Conservation (phyloP, 2,888 invertebrate species). For the Cephonodes hylas region DNA sequence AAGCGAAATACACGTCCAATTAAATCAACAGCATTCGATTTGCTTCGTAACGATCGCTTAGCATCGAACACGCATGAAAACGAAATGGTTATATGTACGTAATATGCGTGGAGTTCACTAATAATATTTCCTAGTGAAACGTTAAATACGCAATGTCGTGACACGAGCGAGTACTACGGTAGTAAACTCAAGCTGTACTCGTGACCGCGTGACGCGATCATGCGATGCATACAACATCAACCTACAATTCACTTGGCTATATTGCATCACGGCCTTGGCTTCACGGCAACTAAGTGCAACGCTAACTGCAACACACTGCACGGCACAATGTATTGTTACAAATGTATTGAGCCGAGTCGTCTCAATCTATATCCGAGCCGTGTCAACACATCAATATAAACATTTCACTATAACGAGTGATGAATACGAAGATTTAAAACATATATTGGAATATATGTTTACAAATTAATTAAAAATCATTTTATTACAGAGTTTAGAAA, state of each 20-base stretch:
- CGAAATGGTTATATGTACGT: not conserved
- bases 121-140: not conserved
- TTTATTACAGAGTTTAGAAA: not conserved
- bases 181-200: slow-evolving; percentile 17
- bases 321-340: slow-evolving; percentile 28
- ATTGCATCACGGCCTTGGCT: slow-evolving; percentile 75
- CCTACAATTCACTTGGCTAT: slow-evolving; percentile 59
- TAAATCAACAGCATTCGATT: not conserved
- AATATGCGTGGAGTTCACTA: not conserved
- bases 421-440: too few relatives aligned
- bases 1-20: not conserved
- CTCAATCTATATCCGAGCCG: not conserved
- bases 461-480: not conserved
- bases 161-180: slow-evolving; percentile 3
- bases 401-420: not conserved
- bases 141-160: not conserved
- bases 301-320: slow-evolving; percentile 56
- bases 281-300: slow-evolving; percentile 67
- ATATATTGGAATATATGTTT: not conserved
- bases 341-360: not conserved
- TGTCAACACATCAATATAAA: too few relatives aligned
- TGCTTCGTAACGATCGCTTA: not conserved
- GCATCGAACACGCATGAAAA: not conserved
- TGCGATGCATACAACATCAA: slow-evolving; percentile 56
- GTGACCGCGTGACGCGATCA: slow-evolving; percentile 53